Conservation (phyloP, 2,888 invertebrate genomes). For the Caenorhabditis angaria region DNA sequence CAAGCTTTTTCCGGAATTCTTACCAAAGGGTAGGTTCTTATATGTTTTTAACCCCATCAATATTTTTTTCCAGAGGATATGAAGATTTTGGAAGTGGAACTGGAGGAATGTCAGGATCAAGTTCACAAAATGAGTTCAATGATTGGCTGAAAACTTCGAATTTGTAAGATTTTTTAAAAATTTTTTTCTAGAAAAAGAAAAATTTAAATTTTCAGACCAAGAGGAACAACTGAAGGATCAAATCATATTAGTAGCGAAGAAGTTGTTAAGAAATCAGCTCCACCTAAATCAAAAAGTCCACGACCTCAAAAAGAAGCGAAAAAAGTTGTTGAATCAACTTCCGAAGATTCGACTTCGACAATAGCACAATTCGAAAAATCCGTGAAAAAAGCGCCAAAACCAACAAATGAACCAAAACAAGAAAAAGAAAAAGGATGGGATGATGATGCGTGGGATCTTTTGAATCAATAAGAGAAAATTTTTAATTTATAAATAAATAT, state of each 20-base stretch:
- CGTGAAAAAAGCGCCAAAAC: slow-evolving; percentile 33
- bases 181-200: neutral
- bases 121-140: slow-evolving; percentile 40
- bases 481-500: neutral
- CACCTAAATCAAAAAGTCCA: neutral
- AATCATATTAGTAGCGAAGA: slow-evolving; percentile 39
- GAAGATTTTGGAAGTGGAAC: slow-evolving; percentile 31
- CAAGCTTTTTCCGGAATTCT: slow-evolving; percentile 60
- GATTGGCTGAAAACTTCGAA: slow-evolving; percentile 41
- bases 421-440: slow-evolving; percentile 60
- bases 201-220: slow-evolving; percentile 27
- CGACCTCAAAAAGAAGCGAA: slow-evolving; percentile 14
- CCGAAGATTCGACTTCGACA: slow-evolving; percentile 34
- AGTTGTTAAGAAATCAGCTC: neutral
- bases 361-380: slow-evolving; percentile 54
- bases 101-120: slow-evolving; percentile 33
- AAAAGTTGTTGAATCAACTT: neutral
- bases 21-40: slow-evolving; percentile 25
- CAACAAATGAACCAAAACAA: slow-evolving; percentile 29
- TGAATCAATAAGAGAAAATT: slow-evolving; percentile 67
- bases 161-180: slow-evolving; percentile 20
- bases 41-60: neutral
- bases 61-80: slow-evolving; percentile 32
- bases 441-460: slow-evolving; percentile 70
- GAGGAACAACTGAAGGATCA: slow-evolving; percentile 38